Evolutionary conservation across 2,113 vertebrate species (phyloP), one percentile per base, ranked within the genome.

Genomic region (Hyla sarda): DNA sequence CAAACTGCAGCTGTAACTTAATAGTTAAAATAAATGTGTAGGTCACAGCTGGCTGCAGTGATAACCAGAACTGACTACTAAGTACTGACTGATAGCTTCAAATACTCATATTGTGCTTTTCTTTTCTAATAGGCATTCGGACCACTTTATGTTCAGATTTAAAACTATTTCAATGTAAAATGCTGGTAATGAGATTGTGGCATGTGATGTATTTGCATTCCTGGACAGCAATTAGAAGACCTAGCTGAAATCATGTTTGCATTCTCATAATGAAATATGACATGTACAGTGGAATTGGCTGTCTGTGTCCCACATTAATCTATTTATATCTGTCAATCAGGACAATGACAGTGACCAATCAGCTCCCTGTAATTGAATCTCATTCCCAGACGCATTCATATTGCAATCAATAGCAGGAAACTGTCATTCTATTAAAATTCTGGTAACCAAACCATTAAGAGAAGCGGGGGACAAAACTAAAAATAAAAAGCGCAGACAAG

Each of bases 311-410:
- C 14, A 12, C 32, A 47, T n/a, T 56, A 60, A 74, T 60, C 67
- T 73, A 72, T 58, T 83, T 75, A 84, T 60, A 48, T n/a, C 52
- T 72, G 34, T 74, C 69, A 84, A 75, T 84, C 69, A 21, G 71
- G 50, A 47, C 47, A 34, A 32, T 41, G 34, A 60, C n/a, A 30
- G 69, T 28, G 69, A n/a, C 82, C 82, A 82, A 74, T 84, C 50
- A 48, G 82, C 45, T 28, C 37, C 16, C 34, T 12, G 14, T 84
- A 74, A 75, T 73, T 72, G 30, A 56, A 54, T 72, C 69, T 54
- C 12, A 19, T 17, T 72, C 82, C 72, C 48, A 84, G 50, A 41
- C 82, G 58, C 69, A 28, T 54, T 41, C 60, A 75, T 21, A 74
- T 84, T 28, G 16, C 32, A 30, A 54, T 60, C 48, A 28, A 30